Percentiles rank a stretch among this genome's conserved stretches.
phyloP scores from a whole-genome alignment of 2,113 vertebrate species.

The Aviceda subcristata region DNA sequence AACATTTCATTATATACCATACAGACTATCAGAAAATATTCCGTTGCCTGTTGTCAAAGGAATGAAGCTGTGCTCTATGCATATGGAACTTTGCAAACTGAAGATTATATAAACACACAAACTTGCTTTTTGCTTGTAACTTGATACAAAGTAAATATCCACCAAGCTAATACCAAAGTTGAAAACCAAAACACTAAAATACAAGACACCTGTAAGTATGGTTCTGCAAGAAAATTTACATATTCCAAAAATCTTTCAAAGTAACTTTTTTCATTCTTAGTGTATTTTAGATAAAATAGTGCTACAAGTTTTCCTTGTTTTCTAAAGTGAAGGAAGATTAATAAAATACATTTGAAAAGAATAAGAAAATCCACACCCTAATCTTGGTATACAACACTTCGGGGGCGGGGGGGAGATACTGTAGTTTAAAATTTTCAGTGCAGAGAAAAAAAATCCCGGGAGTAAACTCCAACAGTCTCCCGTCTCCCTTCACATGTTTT shows the following conservation, averaged over 20 bases:
- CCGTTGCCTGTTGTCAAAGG: background rate
- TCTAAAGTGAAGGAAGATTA: background rate
- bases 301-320: background rate
- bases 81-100: background rate
- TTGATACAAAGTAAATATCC: background rate
- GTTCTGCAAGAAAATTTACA: background rate
- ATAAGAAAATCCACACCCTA: background rate
- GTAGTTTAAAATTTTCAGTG: background rate
- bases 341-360: background rate
- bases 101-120: background rate
- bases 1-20: background rate
- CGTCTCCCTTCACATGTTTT: background rate
- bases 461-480: background rate
- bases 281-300: background rate
- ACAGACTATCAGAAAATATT: background rate
- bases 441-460: background rate
- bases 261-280: background rate
- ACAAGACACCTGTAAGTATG: rapidly evolving
- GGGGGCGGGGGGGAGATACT: background rate
- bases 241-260: background rate
- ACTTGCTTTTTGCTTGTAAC: background rate
- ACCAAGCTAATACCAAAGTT: background rate
- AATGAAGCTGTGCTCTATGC: background rate
- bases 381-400: background rate
- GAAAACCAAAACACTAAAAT: background rate